Conservation (phyloP, 1,140 invertebrate species). For the Trichomalopsis sarcophagae region DNA sequence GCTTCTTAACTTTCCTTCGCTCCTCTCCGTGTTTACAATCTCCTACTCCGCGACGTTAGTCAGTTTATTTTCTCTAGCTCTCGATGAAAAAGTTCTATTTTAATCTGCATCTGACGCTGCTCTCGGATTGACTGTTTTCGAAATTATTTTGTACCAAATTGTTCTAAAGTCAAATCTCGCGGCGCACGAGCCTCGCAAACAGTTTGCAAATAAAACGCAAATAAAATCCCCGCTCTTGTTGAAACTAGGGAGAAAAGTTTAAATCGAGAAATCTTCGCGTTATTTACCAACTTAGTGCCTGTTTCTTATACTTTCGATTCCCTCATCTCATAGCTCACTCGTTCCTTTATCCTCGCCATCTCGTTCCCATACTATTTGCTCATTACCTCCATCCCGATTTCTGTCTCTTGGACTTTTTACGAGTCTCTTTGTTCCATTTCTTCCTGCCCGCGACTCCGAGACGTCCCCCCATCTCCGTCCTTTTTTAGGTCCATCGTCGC, state of each 20-base stretch:
- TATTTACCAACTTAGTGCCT: slow-evolving; percentile 20
- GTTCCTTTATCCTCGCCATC: slow-evolving; percentile 18
- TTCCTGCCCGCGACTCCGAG: slow-evolving; percentile 20
- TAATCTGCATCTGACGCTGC: background rate
- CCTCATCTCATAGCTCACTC: slow-evolving; percentile 32
- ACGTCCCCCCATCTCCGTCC: slow-evolving; percentile 23
- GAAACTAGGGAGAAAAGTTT: background rate
- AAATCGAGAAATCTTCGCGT: slow-evolving; percentile 11
- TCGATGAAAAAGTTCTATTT: background rate
- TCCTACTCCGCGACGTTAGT: background rate
- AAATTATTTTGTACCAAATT: background rate
- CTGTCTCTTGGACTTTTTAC: slow-evolving; percentile 44
- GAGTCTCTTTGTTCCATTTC: slow-evolving; percentile 47
- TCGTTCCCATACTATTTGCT: slow-evolving; percentile 12
- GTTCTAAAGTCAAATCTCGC: background rate
- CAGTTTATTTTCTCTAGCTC: background rate
- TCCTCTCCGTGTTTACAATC: background rate
- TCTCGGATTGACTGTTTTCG: no score
- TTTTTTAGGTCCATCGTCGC: slow-evolving; percentile 26
- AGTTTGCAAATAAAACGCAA: background rate
- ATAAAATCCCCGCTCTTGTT: slow-evolving; percentile 22
- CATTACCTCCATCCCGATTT: slow-evolving; percentile 36
- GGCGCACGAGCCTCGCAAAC: background rate
- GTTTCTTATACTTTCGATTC: slow-evolving; percentile 33
- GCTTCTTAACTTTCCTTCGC: slow-evolving; percentile 24